phyloP scores from a whole-genome alignment of 2,113 vertebrate species.

The Chinchilla lanigera region DNA sequence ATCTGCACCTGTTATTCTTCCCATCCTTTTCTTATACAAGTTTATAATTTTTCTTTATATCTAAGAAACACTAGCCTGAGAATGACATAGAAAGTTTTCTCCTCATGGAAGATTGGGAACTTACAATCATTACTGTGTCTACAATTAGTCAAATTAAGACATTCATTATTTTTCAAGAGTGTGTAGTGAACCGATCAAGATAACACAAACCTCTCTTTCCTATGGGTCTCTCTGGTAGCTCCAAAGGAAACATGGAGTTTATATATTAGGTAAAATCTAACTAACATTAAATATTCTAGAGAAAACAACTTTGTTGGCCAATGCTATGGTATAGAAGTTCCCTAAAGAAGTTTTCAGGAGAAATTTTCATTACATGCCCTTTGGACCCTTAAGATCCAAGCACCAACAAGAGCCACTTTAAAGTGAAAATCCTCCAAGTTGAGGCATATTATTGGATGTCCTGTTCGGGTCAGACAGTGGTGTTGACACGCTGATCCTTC shows the following conservation, averaged over 20 bases:
- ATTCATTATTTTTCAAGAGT: slow-evolving; percentile 15
- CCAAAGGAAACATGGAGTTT: slow-evolving; percentile 31
- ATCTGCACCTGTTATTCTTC: not conserved
- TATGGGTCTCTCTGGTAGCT: not conserved
- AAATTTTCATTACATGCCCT: slow-evolving; percentile 15
- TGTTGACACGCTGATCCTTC: not conserved
- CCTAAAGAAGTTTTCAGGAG: not conserved
- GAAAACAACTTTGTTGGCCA: not conserved
- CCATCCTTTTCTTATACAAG: slow-evolving; percentile 32
- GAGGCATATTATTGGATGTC: not conserved
- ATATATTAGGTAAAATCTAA: not conserved
- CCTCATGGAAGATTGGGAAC: not conserved
- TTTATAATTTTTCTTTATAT: slow-evolving; percentile 38
- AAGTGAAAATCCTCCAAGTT: not conserved
- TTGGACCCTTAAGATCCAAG: not conserved
- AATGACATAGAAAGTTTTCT: not conserved
- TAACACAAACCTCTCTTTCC: not conserved
- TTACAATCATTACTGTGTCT: not conserved
- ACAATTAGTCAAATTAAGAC: not conserved
- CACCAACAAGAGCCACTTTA: not conserved
- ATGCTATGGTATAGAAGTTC: not conserved
- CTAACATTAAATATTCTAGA: slow-evolving; percentile 32
- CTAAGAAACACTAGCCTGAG: not conserved
- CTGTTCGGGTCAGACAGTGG: not conserved
- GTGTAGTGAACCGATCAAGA: slow-evolving; percentile 49